phyloP scores from a whole-genome alignment of 2,113 vertebrate species.

The Sialia sialis region DNA sequence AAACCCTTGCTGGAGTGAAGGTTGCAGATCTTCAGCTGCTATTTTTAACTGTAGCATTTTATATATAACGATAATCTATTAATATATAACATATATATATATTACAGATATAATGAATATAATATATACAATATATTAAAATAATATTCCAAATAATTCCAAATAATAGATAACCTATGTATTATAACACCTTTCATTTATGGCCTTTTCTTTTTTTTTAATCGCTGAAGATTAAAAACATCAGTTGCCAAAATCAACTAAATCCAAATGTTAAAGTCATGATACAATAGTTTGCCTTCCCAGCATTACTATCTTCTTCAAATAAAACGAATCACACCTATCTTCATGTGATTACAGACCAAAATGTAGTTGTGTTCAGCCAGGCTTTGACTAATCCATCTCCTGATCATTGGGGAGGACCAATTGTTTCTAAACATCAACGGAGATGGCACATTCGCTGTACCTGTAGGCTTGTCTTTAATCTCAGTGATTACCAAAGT shows the following conservation, averaged over 20 bases:
- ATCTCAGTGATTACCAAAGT: neutral
- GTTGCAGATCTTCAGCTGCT: neutral
- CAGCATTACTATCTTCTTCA: neutral
- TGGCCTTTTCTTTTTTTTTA: neutral
- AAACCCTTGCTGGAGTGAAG: neutral
- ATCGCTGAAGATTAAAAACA: neutral
- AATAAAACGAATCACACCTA: neutral
- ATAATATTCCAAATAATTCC: neutral
- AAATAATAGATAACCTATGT: neutral
- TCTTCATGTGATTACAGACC: neutral
- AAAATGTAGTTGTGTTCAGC: neutral
- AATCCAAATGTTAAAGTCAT: neutral
- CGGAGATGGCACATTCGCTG: neutral
- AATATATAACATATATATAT: too few species aligned
- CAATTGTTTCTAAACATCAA: neutral
- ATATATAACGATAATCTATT: too few species aligned
- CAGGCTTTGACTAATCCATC: neutral
- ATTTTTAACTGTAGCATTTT: neutral
- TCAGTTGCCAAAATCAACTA: neutral
- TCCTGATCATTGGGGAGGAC: neutral
- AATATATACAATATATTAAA: neutral
- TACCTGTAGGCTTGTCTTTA: neutral
- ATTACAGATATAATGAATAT: too few species aligned
- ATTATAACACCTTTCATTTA: neutral
- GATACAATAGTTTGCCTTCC: neutral